Conservation (phyloP, 2,888 invertebrate genomes). For the Tolmerus cingulatus region DNA sequence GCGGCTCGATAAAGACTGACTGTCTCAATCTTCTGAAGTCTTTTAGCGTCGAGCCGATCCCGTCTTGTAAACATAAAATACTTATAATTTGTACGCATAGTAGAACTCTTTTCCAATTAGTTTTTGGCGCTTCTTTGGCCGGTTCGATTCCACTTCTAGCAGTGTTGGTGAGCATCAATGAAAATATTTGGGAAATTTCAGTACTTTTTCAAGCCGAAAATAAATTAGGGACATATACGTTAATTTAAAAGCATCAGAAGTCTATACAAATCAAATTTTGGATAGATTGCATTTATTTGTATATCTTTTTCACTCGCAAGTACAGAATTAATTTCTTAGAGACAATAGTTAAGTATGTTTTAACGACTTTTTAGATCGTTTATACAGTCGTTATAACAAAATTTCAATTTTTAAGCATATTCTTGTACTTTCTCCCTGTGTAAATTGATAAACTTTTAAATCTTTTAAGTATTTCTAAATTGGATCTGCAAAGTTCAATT, state of each 20-base stretch:
- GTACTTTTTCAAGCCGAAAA: not conserved
- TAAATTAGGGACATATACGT: not conserved
- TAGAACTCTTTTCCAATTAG: not conserved
- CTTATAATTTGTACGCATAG: not conserved
- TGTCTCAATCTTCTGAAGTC: slow-evolving; percentile 16
- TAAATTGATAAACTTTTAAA: no score
- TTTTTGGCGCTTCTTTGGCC: not conserved
- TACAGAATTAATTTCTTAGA: no score
- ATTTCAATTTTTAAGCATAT: no score
- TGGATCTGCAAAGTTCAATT: no score
- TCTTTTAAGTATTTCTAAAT: no score
- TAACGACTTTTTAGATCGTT: no score
- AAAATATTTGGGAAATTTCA: not conserved
- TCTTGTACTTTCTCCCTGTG: no score
- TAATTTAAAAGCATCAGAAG: not conserved
- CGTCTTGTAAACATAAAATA: not conserved
- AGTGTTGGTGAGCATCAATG: not conserved
- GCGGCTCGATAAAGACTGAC: slow-evolving; percentile 31
- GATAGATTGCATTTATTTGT: no score
- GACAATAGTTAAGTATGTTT: no score
- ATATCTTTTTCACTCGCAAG: no score
- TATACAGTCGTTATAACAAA: no score
- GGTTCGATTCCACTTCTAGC: not conserved
- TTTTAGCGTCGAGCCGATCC: not conserved
- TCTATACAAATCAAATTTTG: not conserved